These are phyloP conservation scores for Pollenia amentaria DNA, from an alignment of 2,888 invertebrate species.

Conservation along the genomic window DNA sequence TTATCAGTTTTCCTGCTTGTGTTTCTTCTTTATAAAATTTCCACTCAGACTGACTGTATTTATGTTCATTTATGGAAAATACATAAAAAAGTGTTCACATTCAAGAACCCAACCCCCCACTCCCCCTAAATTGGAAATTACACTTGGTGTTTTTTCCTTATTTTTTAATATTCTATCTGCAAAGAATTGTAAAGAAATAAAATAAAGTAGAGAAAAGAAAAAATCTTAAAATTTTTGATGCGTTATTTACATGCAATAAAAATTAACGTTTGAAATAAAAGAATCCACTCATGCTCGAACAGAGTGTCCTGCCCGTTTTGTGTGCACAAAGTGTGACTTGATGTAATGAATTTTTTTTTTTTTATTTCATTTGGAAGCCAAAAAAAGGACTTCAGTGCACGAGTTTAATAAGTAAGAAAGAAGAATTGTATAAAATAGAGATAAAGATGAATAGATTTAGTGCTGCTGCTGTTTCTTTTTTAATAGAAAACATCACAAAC, in stretches of 20 bases:
- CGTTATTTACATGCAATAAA: slow-evolving; percentile 81
- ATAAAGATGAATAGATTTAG: slow-evolving; percentile 59
- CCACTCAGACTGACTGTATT: slow-evolving; percentile 49
- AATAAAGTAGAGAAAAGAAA: slow-evolving; percentile 9
- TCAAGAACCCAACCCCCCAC: slow-evolving; percentile 1
- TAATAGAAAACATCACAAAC: slow-evolving; percentile 36
- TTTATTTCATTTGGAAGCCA: neutral
- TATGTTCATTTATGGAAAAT: slow-evolving; percentile 65
- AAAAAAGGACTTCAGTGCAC: slow-evolving; percentile 28
- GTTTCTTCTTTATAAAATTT: slow-evolving; percentile 26
- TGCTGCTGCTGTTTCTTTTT: neutral
- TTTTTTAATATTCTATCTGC: slow-evolving; percentile 7
- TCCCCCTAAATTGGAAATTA: neutral
- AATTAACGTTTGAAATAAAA: slow-evolving; percentile 79
- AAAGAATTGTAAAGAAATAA: slow-evolving; percentile 43
- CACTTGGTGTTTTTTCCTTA: slow-evolving; percentile 10
- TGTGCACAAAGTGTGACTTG: slow-evolving; percentile 54
- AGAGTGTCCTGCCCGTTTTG: slow-evolving; percentile 23
- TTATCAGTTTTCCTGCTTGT: neutral
- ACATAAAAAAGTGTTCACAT: slow-evolving; percentile 67
- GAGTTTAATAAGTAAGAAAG: slow-evolving; percentile 49
- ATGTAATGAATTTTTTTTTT: slow-evolving; percentile 26
- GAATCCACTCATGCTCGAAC: slow-evolving; percentile 31
- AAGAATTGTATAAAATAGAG: slow-evolving; percentile 17
- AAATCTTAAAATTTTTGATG: slow-evolving; percentile 73